Evolutionary conservation across 2,113 vertebrate genomes (phyloP).

Genomic region (Elgaria multicarinata): DNA sequence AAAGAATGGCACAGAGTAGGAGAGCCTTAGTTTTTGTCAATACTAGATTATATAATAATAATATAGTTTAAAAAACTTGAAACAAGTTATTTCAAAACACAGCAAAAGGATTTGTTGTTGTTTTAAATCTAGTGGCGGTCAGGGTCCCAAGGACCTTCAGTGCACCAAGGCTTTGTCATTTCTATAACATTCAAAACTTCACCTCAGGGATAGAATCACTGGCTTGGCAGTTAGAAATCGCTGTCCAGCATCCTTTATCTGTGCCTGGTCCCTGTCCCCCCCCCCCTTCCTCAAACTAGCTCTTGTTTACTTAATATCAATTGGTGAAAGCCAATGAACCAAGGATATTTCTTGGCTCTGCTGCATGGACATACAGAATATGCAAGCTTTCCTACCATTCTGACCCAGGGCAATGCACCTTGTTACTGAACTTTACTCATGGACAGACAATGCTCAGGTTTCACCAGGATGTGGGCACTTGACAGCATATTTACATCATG

Average conservation of each 20-base stretch:
- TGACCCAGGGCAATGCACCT: neutral
- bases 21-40: neutral
- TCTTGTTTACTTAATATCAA: conserved; percentile 36
- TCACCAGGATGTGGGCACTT: conserved; percentile 12
- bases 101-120: neutral
- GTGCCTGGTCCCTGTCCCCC: conserved; percentile 33
- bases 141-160: neutral
- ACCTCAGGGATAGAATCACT: rapidly evolving
- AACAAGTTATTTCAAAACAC: neutral
- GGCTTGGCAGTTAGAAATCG: neutral
- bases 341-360: neutral
- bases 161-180: neutral
- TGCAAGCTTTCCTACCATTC: conserved; percentile 30
- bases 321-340: conserved; percentile 27
- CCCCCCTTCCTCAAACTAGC: neutral
- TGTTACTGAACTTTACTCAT: conserved; percentile 20
- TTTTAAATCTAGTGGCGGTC: neutral
- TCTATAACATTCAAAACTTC: neutral
- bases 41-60: neutral
- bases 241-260: neutral
- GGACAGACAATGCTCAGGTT: conserved; percentile 26
- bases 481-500: conserved; percentile 46
- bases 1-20: neutral
- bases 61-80: neutral
- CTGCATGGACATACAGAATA: neutral